Percentiles rank a stretch among this genome's conserved stretches.
These are phyloP conservation scores for Triops longicaudatus DNA, from an alignment of 1,140 invertebrate species.

Conservation along the genomic window DNA sequence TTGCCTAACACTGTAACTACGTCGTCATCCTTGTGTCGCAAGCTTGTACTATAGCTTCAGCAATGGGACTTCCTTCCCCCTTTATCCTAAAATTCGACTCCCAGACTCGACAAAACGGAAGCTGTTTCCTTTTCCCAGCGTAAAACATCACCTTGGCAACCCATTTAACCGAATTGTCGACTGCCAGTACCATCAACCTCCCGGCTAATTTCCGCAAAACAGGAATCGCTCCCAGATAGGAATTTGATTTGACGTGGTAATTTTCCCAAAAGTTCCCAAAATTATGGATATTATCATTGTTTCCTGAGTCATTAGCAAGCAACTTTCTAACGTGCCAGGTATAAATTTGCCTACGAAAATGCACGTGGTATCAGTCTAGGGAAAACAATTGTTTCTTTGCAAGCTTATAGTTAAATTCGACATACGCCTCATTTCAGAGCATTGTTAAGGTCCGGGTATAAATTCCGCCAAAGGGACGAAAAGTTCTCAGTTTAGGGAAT, in stretches of 20 bases:
- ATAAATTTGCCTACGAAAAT: background rate
- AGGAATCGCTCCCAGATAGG: background rate
- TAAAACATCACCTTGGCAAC: constrained; percentile 8
- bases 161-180: background rate
- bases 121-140: background rate
- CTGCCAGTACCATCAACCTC: background rate
- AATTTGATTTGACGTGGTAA: background rate
- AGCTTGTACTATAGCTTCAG: background rate
- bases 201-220: background rate
- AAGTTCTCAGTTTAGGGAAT: no score
- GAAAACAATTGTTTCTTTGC: no score
- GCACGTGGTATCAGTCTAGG: no score
- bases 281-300: background rate
- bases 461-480: no score
- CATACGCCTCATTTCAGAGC: no score
- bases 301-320: background rate
- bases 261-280: background rate
- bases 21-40: background rate
- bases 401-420: no score
- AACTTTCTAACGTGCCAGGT: background rate
- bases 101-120: background rate
- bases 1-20: constrained; percentile 15
- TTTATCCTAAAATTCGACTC: background rate
- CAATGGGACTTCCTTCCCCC: background rate
- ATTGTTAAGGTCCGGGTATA: no score